phyloP scores from a whole-genome alignment of 1,140 invertebrate species.

The Drosophila carrolli region DNA sequence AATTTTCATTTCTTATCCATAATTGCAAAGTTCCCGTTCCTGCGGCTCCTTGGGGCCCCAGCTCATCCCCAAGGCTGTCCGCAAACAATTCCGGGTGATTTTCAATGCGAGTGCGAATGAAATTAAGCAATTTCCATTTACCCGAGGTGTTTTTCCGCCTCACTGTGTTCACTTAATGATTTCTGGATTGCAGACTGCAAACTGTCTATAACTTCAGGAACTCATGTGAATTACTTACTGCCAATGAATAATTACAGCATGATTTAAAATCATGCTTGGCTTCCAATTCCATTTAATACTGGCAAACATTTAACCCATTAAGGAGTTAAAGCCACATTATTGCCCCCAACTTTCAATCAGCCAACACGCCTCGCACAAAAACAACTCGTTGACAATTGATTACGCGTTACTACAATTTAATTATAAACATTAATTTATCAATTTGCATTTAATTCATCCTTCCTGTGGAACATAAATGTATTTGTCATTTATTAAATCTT shows the following conservation, averaged over 20 bases:
- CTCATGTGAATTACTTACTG: slow-evolving; percentile 8
- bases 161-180: slow-evolving; percentile 10
- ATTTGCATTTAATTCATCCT: slow-evolving; percentile 49
- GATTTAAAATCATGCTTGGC: slow-evolving; percentile 6
- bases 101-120: slow-evolving; percentile 51
- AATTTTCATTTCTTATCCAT: slow-evolving; percentile 50
- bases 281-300: background rate
- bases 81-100: slow-evolving; percentile 53
- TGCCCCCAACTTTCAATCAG: background rate
- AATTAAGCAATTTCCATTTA: slow-evolving; percentile 57
- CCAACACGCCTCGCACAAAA: slow-evolving; percentile 7
- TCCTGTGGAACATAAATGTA: slow-evolving; percentile 29
- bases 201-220: slow-evolving; percentile 6
- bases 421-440: slow-evolving; percentile 47
- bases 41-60: slow-evolving; percentile 1
- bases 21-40: slow-evolving; percentile 49
- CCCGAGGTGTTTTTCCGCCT: slow-evolving; percentile 16
- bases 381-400: slow-evolving; percentile 40
- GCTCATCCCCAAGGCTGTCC: slow-evolving; percentile 18
- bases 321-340: background rate
- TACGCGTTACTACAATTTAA: slow-evolving; percentile 50
- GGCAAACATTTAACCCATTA: background rate
- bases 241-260: slow-evolving; percentile 28
- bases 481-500: slow-evolving; percentile 35
- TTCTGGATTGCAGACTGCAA: background rate